Percentiles rank a stretch among this genome's conserved stretches.
Conservation (phyloP, 2,888 invertebrate species). For the Stegana nigrithorax region DNA sequence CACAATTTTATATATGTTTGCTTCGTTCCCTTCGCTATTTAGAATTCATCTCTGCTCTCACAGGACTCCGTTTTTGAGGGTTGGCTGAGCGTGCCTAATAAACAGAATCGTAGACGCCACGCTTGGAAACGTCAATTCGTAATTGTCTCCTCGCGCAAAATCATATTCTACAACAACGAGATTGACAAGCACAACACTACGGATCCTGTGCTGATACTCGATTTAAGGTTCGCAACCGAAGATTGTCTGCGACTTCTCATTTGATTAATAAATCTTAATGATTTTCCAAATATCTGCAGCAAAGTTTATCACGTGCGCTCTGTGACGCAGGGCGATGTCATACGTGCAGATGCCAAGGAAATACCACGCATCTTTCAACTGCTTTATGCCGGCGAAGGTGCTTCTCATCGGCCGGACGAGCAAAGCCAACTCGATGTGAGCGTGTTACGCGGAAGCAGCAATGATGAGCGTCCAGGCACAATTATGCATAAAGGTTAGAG, state of each 20-base stretch:
- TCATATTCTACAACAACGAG: conserved; percentile 96
- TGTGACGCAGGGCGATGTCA: conserved; percentile 99
- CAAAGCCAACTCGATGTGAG: conserved; percentile 73
- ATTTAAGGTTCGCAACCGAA: conserved; percentile 83
- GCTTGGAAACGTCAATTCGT: conserved; percentile 98
- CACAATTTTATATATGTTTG: conserved; percentile 24
- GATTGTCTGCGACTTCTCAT: too few relatives aligned
- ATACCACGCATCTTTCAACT: conserved; percentile 98
- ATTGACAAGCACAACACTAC: conserved; percentile 89
- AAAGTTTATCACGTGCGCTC: conserved; percentile 99
- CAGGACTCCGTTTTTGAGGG: conserved; percentile 89
- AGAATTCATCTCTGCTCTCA: conserved; percentile 61
- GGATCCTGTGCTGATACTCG: conserved; percentile 93
- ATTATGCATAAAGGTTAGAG: conserved; percentile 69
- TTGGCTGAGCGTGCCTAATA: conserved; percentile 95
- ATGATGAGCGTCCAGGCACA: conserved; percentile 67
- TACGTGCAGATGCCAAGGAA: conserved; percentile 98
- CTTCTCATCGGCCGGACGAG: conserved; percentile 83
- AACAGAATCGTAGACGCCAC: conserved; percentile 93
- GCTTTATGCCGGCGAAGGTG: conserved; percentile 97
- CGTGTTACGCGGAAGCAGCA: conserved; percentile 69
- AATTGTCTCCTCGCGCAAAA: conserved; percentile 95
- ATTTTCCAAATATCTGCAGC: conserved; percentile 70
- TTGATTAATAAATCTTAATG: not conserved
- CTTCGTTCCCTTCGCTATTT: too few relatives aligned